phyloP scores from a whole-genome alignment of 2,888 invertebrate genomes.

The Euplexia lucipara region DNA sequence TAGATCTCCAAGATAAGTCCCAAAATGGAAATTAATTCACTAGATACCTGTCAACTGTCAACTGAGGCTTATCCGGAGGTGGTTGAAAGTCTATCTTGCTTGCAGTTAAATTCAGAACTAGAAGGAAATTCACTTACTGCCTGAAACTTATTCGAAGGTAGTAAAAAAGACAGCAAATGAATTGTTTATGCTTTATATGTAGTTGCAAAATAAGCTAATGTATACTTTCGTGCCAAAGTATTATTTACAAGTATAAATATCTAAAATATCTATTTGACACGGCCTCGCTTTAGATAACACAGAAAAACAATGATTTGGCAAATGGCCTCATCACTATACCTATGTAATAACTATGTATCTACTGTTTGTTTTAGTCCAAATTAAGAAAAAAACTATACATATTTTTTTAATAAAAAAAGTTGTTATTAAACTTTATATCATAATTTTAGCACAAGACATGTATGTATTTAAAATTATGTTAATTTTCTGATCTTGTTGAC shows the following conservation, averaged over 20 bases:
- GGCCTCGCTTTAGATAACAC: constrained; percentile 3
- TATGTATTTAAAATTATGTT: no score
- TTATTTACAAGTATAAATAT: no score
- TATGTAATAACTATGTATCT: background rate
- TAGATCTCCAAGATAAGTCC: no score
- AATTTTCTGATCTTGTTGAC: background rate
- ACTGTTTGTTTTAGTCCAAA: background rate
- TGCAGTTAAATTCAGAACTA: no score
- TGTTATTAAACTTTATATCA: background rate
- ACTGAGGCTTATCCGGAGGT: background rate
- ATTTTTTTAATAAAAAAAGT: background rate
- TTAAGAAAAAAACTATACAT: background rate
- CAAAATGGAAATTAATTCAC: background rate
- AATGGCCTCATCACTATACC: background rate
- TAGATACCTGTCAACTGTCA: background rate
- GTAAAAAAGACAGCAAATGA: background rate
- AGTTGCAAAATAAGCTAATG: constrained; percentile 13
- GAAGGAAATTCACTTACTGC: no score
- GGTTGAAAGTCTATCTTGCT: no score
- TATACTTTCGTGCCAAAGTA: constrained; percentile 52
- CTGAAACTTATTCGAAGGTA: background rate
- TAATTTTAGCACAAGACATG: background rate
- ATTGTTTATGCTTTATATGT: background rate
- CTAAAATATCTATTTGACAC: background rate
- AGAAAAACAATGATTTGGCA: background rate